phyloP scores from a whole-genome alignment of 1,140 invertebrate species.

The Oryctes rhinoceros region DNA sequence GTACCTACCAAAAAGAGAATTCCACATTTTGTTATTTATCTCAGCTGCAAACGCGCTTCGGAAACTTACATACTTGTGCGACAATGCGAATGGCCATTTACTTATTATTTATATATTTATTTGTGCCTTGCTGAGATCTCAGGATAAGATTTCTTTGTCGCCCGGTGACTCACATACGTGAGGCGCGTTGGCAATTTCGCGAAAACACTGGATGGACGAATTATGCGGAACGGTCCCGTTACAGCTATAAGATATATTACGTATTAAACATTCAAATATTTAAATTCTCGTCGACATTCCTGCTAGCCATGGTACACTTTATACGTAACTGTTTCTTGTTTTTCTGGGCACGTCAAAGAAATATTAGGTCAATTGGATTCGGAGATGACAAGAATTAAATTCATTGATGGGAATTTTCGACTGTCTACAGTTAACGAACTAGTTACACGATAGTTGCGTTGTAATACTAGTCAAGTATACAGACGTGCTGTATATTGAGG shows the following conservation, averaged over 20 bases:
- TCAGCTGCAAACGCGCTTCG: not conserved
- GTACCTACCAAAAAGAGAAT: not conserved
- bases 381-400: conserved; percentile 28
- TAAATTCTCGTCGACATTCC: conserved; percentile 30
- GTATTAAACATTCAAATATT: conserved; percentile 37
- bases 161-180: conserved; percentile 30
- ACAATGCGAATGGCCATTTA: not conserved
- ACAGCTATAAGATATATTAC: conserved; percentile 33
- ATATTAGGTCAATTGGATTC: conserved; percentile 36
- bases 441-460: not conserved
- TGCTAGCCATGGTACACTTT: conserved; percentile 16
- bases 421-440: not conserved
- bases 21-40: not conserved
- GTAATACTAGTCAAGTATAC: no score
- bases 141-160: conserved; percentile 31
- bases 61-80: not conserved
- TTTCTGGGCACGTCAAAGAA: conserved; percentile 32
- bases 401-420: conserved; percentile 23
- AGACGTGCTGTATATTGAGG: no score
- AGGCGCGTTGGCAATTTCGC: conserved; percentile 18
- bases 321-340: conserved; percentile 22
- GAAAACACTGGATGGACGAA: conserved; percentile 21
- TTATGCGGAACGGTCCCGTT: conserved; percentile 21
- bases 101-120: conserved; percentile 37
- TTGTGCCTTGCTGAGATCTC: conserved; percentile 17